These are phyloP conservation scores for Chelonus insularis DNA, from an alignment of 1,140 invertebrate genomes.

Conservation along the genomic window DNA sequence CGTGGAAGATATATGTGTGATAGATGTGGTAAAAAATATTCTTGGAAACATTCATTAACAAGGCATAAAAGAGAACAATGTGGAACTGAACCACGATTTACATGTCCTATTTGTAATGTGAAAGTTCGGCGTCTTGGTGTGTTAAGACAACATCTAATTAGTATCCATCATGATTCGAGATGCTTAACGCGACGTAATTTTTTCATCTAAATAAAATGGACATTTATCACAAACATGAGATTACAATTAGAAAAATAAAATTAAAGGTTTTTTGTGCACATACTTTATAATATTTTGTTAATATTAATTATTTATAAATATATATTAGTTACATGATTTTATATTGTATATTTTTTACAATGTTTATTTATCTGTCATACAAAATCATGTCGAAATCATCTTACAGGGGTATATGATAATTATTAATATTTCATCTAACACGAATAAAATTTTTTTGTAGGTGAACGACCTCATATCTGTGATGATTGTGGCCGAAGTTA, in stretches of 20 bases:
- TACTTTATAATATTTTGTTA: too few relatives aligned
- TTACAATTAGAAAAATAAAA: too few relatives aligned
- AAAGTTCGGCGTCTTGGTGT: slow-evolving; percentile 29
- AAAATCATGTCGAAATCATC: too few relatives aligned
- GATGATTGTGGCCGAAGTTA: slow-evolving; percentile 65
- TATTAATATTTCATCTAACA: background rate
- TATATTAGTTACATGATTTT: background rate
- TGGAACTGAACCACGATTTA: slow-evolving; percentile 51
- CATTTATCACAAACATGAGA: too few relatives aligned
- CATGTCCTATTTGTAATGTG: slow-evolving; percentile 33
- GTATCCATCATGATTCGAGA: too few relatives aligned
- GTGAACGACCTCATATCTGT: slow-evolving; percentile 44
- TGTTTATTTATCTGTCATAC: too few relatives aligned
- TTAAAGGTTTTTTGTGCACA: too few relatives aligned
- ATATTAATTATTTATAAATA: too few relatives aligned
- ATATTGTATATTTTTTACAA: background rate
- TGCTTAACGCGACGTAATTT: too few relatives aligned
- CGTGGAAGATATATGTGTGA: slow-evolving; percentile 40
- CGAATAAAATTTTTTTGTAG: background rate
- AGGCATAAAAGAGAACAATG: slow-evolving; percentile 57
- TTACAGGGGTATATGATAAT: too few relatives aligned
- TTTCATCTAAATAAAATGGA: too few relatives aligned
- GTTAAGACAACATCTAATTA: slow-evolving; percentile 26
- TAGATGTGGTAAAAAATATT: slow-evolving; percentile 44
- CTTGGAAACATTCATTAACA: slow-evolving; percentile 54